These are phyloP conservation scores for Apocheima hispidaria DNA, from an alignment of 2,888 invertebrate genomes.

Conservation along the genomic window DNA sequence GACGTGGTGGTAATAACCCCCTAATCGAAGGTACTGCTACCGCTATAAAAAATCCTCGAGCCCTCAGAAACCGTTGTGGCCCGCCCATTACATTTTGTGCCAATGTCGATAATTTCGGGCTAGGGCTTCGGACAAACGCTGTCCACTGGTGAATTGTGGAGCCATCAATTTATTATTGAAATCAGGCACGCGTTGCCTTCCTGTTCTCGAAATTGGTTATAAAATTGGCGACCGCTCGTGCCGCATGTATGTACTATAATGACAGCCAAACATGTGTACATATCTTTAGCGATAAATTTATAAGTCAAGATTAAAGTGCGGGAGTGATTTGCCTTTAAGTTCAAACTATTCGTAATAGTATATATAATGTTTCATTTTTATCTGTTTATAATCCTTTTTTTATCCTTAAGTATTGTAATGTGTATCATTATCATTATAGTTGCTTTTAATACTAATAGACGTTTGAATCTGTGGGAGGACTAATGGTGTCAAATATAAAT, in stretches of 20 bases:
- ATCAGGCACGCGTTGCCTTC: slow-evolving; percentile 74
- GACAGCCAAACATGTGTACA: slow-evolving; percentile 66
- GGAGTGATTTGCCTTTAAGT: slow-evolving; percentile 49
- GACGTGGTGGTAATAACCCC: slow-evolving; percentile 69
- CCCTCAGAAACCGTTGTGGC: slow-evolving; percentile 72
- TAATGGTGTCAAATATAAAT: no score
- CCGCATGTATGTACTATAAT: slow-evolving; percentile 69
- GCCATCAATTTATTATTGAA: slow-evolving; percentile 84
- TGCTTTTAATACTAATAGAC: no score
- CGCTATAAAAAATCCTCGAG: slow-evolving; percentile 71
- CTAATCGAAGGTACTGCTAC: slow-evolving; percentile 72
- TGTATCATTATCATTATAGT: no score
- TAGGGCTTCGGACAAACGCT: slow-evolving; percentile 70
- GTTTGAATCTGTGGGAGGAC: no score
- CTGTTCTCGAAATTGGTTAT: slow-evolving; percentile 79
- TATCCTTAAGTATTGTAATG: no score
- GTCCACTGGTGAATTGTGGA: slow-evolving; percentile 69
- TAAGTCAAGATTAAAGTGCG: slow-evolving; percentile 64
- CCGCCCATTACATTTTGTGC: slow-evolving; percentile 73
- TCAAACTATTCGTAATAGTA: not conserved
- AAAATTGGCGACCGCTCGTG: slow-evolving; percentile 82
- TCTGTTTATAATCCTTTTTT: no score
- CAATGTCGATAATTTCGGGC: slow-evolving; percentile 79
- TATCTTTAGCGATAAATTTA: slow-evolving; percentile 73
- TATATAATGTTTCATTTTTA: no score